These are phyloP conservation scores for Papilio machaon DNA, from an alignment of 1,140 invertebrate genomes.

Conservation along the genomic window DNA sequence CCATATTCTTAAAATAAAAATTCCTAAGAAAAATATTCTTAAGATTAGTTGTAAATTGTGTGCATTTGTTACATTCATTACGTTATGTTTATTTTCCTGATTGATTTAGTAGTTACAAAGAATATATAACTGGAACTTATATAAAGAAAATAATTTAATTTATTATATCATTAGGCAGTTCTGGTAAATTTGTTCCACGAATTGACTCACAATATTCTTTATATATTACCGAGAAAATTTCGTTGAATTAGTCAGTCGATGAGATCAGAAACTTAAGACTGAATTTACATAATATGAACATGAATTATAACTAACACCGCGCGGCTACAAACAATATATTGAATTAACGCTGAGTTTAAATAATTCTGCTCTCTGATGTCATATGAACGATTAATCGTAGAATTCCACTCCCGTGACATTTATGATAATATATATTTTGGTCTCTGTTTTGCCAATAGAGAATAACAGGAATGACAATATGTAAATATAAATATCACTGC, in stretches of 20 bases:
- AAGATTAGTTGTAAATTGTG: not conserved
- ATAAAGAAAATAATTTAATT: not conserved
- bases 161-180: conserved; percentile 14
- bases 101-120: not conserved
- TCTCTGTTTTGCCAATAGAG: not conserved
- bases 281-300: conserved; percentile 15
- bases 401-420: not conserved
- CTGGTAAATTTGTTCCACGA: conserved; percentile 9
- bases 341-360: not conserved
- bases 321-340: not conserved
- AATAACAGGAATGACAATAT: not conserved
- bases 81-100: not conserved
- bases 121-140: not conserved
- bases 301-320: not conserved
- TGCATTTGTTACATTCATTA: not conserved
- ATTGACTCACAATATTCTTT: conserved; percentile 28
- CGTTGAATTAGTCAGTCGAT: conserved; percentile 24
- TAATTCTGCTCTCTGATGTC: not conserved
- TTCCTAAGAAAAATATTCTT: not conserved
- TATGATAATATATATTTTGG: not conserved
- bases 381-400: not conserved
- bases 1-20: conserved; percentile 2
- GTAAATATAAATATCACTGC: not conserved
- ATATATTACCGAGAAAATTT: conserved; percentile 30
- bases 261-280: conserved; percentile 19